Conservation (phyloP, 2,797 vertebrate genomes). For the Pelochelys cantorii region DNA sequence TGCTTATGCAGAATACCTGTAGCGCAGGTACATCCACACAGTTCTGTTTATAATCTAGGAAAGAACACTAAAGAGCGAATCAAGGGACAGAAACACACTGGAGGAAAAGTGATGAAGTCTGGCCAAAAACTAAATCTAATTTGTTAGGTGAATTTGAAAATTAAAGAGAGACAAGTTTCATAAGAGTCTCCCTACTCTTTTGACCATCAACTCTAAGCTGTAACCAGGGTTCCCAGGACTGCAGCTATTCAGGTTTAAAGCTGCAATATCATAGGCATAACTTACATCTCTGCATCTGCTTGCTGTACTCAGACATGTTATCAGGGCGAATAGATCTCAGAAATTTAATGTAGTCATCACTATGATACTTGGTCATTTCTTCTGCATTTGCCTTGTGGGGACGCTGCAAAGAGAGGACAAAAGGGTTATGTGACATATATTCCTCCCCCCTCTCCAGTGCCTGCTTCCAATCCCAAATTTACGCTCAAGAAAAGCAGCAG, state of each 20-base stretch:
- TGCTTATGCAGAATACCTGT: fast-evolving
- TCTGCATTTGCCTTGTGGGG: slow-evolving; percentile 97
- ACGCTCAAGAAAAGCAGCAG: neutral
- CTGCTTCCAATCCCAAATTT: fast-evolving
- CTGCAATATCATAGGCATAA: neutral
- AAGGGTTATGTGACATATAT: neutral
- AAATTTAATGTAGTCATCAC: slow-evolving; percentile 98
- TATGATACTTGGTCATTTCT: slow-evolving; percentile 99
- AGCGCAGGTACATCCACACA: fast-evolving
- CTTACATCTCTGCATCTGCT: slow-evolving; percentile 99
- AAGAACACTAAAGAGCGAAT: neutral
- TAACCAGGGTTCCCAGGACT: neutral
- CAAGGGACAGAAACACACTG: neutral
- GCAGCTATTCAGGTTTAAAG: neutral
- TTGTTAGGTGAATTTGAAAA: neutral
- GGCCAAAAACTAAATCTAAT: fast-evolving
- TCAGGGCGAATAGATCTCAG: slow-evolving; percentile 96
- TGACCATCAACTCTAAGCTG: neutral
- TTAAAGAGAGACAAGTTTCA: fast-evolving
- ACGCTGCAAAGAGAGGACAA: slow-evolving; percentile 81
- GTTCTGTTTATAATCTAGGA: neutral
- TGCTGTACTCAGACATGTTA: slow-evolving; percentile 99
- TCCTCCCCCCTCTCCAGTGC: neutral
- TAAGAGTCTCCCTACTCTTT: fast-evolving
- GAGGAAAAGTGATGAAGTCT: fast-evolving